A percentile compares a stretch with the other conserved stretches of the same genome.
phyloP scores from a whole-genome alignment of 2,113 vertebrate species.

The Nibea albiflora region DNA sequence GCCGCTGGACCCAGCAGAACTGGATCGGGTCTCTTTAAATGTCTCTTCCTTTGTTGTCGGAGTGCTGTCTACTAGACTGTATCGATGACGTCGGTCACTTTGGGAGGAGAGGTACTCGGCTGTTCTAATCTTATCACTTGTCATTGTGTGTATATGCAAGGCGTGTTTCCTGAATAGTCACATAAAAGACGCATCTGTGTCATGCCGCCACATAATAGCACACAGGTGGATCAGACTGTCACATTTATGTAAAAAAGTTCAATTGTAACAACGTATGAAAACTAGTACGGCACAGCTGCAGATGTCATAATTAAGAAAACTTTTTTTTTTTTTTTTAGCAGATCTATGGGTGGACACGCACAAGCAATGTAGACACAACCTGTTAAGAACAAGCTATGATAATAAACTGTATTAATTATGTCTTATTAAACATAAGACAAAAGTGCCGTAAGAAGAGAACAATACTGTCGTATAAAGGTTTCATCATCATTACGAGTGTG shows the following conservation, averaged over 20 bases:
- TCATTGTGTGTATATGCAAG: neutral
- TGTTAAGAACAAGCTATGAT: neutral
- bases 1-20: conserved; percentile 48
- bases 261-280: neutral
- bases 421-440: conserved; percentile 9
- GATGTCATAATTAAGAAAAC: neutral
- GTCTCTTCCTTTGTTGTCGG: conserved; percentile 76
- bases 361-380: neutral
- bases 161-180: neutral
- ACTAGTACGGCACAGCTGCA: neutral
- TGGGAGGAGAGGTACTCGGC: conserved; percentile 16
- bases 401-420: neutral
- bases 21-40: conserved; percentile 62
- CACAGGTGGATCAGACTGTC: neutral
- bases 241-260: neutral
- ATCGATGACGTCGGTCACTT: conserved; percentile 63
- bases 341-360: neutral
- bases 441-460: conserved; percentile 13
- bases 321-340: no score
- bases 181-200: neutral
- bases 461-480: conserved; percentile 7
- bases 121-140: conserved; percentile 20
- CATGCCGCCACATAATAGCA: neutral
- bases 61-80: conserved; percentile 68
- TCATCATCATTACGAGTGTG: conserved; percentile 14